Evolutionary conservation across 2,113 vertebrate genomes (phyloP).

Genomic region (Atlantisia rogersi): DNA sequence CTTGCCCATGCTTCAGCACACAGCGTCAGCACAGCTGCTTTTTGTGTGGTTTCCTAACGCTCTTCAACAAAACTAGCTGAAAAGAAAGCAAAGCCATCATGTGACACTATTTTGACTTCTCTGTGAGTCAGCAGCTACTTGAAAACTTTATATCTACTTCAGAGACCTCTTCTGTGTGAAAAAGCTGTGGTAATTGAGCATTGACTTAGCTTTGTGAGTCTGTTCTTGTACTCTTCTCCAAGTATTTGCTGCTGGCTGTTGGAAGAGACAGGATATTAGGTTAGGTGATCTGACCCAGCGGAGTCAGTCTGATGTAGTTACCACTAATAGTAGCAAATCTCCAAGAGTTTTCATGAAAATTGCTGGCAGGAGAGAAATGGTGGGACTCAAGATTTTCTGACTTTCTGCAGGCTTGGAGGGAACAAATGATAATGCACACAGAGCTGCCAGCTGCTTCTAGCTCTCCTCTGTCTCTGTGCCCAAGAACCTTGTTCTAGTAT

Average conservation of each 20-base stretch:
- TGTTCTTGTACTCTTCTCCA: not conserved
- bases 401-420: not conserved
- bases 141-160: not conserved
- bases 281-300: not conserved
- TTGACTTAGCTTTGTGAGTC: not conserved
- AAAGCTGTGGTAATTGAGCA: not conserved
- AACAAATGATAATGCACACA: not conserved
- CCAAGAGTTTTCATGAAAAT: not conserved
- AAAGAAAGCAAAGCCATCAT: not conserved
- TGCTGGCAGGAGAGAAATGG: not conserved
- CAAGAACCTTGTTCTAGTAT: not conserved
- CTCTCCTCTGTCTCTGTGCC: not conserved
- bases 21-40: not conserved
- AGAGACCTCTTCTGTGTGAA: not conserved
- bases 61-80: not conserved
- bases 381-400: not conserved
- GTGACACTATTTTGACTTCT: not conserved
- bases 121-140: not conserved
- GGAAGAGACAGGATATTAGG: not conserved
- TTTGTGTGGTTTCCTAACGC: not conserved
- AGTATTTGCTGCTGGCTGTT: not conserved
- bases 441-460: fast-evolving
- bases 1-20: not conserved
- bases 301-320: not conserved
- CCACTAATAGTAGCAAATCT: not conserved